phyloP scores from a whole-genome alignment of 1,140 invertebrate species.

The Sinonovacula constricta region DNA sequence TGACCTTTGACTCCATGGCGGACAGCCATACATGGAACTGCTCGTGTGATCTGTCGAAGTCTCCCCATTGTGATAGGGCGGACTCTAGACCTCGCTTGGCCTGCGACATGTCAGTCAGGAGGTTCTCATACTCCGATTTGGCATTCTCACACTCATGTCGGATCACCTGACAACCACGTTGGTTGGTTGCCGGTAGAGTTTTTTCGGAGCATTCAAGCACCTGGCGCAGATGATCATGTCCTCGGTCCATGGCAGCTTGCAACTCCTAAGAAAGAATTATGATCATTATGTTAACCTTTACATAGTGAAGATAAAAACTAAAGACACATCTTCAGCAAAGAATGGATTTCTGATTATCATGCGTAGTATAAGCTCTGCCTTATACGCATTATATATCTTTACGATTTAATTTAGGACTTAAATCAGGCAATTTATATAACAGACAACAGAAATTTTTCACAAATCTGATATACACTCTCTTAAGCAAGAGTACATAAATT shows the following conservation, averaged over 20 bases:
- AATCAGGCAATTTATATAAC: no score
- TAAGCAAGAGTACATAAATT: no score
- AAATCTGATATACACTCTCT: no score
- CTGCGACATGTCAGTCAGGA: constrained; percentile 73
- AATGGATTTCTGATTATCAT: no score
- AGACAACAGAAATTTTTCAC: no score
- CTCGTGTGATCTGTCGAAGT: constrained; percentile 84
- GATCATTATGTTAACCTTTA: no score
- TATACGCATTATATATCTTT: no score
- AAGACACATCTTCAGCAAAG: no score
- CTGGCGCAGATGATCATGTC: constrained; percentile 67
- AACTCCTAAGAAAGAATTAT: no score
- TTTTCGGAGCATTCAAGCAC: constrained; percentile 72
- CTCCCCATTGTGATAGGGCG: constrained; percentile 77
- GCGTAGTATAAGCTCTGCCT: no score
- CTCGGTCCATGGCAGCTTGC: constrained; percentile 73
- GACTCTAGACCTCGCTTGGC: constrained; percentile 72
- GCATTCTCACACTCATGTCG: constrained; percentile 70
- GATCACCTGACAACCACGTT: constrained; percentile 68
- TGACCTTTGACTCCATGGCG: constrained; percentile 90
- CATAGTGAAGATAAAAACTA: no score
- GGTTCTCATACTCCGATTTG: constrained; percentile 71
- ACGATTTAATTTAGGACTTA: no score
- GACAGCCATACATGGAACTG: constrained; percentile 93
- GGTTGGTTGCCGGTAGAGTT: constrained; percentile 70